A percentile compares a stretch with the other conserved stretches of the same genome.
Conservation (phyloP, 2,113 vertebrate species). For the Pavo muticus region DNA sequence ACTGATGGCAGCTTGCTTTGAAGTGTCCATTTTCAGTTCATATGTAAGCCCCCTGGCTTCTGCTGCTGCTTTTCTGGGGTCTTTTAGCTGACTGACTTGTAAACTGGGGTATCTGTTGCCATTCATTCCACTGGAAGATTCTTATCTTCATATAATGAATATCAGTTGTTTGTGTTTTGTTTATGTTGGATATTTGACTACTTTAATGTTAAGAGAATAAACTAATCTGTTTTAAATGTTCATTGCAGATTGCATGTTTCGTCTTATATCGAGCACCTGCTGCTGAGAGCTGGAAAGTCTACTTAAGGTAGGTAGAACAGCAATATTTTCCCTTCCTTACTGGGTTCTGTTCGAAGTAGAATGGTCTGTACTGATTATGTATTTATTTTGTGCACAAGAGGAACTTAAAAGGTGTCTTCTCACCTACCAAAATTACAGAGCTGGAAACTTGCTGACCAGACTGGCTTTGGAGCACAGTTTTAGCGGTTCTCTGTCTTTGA, state of each 20-base stretch:
- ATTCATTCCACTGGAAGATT: neutral
- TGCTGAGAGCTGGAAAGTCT: constrained; percentile 66
- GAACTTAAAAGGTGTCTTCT: neutral
- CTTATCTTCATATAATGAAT: neutral
- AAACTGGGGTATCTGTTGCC: neutral
- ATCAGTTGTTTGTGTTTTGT: neutral
- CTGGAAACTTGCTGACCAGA: neutral
- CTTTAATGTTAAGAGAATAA: neutral
- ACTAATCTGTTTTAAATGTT: constrained; percentile 12
- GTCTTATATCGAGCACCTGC: neutral
- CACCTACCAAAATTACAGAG: neutral
- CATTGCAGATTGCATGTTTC: constrained; percentile 67
- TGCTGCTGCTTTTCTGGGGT: neutral
- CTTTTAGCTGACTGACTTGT: neutral
- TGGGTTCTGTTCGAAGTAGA: neutral
- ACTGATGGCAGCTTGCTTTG: neutral
- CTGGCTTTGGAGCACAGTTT: neutral
- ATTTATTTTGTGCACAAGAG: neutral
- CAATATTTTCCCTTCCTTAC: neutral
- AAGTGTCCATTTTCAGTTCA: neutral
- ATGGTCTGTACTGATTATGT: neutral
- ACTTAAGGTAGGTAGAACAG: constrained; percentile 35
- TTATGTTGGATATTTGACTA: neutral
- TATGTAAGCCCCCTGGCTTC: neutral
- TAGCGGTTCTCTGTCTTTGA: rapidly evolving